Conservation (phyloP, 2,797 vertebrate genomes). For the Gadopsis bispinosus region DNA sequence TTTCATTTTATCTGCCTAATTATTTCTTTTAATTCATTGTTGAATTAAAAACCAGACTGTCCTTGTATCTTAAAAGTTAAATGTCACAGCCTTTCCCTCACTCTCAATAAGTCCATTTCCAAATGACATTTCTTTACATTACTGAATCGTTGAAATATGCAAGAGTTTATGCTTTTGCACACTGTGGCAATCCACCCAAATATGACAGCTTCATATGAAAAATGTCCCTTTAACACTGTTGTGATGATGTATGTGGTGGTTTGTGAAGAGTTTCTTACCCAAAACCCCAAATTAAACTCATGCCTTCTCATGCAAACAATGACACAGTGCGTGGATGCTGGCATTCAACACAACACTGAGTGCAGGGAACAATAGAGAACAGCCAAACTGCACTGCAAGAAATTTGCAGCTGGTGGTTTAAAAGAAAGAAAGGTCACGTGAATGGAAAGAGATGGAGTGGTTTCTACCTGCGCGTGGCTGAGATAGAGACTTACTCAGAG, state of each 20-base stretch:
- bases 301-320: conserved; percentile 24
- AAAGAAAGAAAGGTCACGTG: conserved; percentile 2
- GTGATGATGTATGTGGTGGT: conserved; percentile 27
- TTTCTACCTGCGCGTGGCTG: conserved; percentile 13
- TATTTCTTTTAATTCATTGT: not conserved
- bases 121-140: conserved; percentile 35
- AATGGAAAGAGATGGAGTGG: conserved; percentile 29
- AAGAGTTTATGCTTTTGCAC: conserved; percentile 16
- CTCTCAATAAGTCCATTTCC: not conserved
- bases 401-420: conserved; percentile 18
- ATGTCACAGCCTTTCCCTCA: not conserved
- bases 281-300: conserved; percentile 47
- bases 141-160: conserved; percentile 40
- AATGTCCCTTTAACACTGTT: conserved; percentile 1
- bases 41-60: not conserved
- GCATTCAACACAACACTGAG: not conserved
- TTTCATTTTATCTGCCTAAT: not conserved
- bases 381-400: conserved; percentile 8
- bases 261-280: conserved; percentile 30
- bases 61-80: not conserved
- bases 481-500: conserved; percentile 37
- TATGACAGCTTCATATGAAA: conserved; percentile 11
- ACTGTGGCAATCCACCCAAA: conserved; percentile 27
- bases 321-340: conserved; percentile 18
- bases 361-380: conserved; percentile 19